phyloP scores from a whole-genome alignment of 2,113 vertebrate species.

The Ceyx margarethae region DNA sequence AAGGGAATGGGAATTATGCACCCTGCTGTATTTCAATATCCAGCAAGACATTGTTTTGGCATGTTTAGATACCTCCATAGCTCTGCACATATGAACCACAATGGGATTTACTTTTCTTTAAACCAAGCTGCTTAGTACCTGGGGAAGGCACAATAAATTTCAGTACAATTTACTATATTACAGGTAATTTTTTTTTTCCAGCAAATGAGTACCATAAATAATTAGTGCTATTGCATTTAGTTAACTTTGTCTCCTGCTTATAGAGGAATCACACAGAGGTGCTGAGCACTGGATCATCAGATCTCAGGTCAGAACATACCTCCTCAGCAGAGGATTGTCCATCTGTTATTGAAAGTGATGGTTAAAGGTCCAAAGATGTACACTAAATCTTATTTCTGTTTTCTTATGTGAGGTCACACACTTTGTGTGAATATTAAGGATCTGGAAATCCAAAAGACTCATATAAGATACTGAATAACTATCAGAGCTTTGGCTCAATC shows the following conservation, averaged over 20 bases:
- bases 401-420: fast-evolving
- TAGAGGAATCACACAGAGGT: background rate
- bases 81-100: background rate
- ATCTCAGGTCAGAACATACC: background rate
- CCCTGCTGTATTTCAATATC: background rate
- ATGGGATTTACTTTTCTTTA: background rate
- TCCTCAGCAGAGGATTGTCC: background rate
- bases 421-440: background rate
- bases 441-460: background rate
- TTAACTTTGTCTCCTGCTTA: background rate
- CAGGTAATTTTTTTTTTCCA: background rate
- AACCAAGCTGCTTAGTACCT: background rate
- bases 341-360: background rate
- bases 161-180: background rate
- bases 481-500: background rate
- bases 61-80: background rate
- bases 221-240: background rate
- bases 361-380: background rate
- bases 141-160: background rate
- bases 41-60: background rate
- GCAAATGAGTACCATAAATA: background rate
- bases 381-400: background rate
- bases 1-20: background rate
- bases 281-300: background rate
- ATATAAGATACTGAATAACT: background rate